Base-by-base conservation (phyloP, 2,888 invertebrate genomes). In the Octonoba sinensis region DNA sequence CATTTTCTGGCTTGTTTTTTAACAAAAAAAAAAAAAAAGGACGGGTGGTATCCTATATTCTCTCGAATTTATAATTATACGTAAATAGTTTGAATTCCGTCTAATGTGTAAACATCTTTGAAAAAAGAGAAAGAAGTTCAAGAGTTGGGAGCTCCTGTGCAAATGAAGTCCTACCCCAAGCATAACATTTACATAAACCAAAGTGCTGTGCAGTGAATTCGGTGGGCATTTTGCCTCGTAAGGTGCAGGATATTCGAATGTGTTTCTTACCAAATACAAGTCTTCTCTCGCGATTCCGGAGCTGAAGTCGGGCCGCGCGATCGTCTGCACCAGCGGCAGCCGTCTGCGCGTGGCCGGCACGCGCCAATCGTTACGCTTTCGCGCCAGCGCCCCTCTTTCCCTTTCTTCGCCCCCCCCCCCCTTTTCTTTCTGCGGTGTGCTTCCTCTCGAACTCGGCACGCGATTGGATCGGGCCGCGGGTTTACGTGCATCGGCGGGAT, bases 261-360 rank as follows among this genome's bases (percentile, higher is more conserved):
- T 62, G 16, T 44, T 62, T 62, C 44, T 62, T 44, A 49, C 16
- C 27, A 62, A 69, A 69, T 67, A 69, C 67, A 72, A 73, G 46
- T 47, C 47, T 27, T 49, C 36, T 46, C 36, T 57, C 36, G 27
- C 65, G 36, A 47, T 67, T 24, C 20, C 15, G 49, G 51, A 57
- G 36, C 62, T 16, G 36, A 62, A 6, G 16, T 36, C 36, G 36
- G 36, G 22, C 15, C 56, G 57, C 56, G 67, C 44, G 59, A 46
- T 73, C 60, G 44, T 67, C 69, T 49, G 67, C 69, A 16, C 54
- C 27, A 24, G 66, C n/a, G 27, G 44, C 59, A 56, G 24, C 46
- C 47, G 18, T 73, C 79, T 81, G 66, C 79, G 73, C 79, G 79
- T 81, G 79, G 59, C 79, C 36, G 79, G 79, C 79, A 81, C 79